Conservation (phyloP, 2,888 invertebrate genomes). For the Perithous albicinctus region DNA sequence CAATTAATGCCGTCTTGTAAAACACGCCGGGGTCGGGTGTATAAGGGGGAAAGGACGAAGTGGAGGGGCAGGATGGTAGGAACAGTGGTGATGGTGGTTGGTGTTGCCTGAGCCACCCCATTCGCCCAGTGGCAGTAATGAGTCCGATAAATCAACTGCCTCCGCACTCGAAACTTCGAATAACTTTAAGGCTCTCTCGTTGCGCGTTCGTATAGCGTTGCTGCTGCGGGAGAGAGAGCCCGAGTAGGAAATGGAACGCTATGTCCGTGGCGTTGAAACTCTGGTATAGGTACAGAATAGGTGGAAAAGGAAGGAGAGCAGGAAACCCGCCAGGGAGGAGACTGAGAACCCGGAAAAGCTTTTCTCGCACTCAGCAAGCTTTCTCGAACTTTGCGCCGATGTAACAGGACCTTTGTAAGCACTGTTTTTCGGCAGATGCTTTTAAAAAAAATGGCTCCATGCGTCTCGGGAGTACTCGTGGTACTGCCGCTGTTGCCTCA, state of each 20-base stretch:
- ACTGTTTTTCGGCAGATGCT: conserved; percentile 43
- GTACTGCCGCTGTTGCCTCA: conserved; percentile 25
- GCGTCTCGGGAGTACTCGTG: conserved; percentile 32
- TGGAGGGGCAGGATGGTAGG: conserved; percentile 56
- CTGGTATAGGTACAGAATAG: conserved; percentile 13
- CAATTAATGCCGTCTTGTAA: conserved; percentile 85
- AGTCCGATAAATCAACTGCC: conserved; percentile 85
- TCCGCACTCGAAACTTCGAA: conserved; percentile 83
- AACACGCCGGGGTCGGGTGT: conserved; percentile 81
- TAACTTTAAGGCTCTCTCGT: conserved; percentile 78
- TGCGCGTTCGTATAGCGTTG: conserved; percentile 52
- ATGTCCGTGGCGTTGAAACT: conserved; percentile 35
- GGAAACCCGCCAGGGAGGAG: conserved; percentile 3
- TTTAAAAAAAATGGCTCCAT: conserved; percentile 60
- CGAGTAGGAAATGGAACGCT: conserved; percentile 41
- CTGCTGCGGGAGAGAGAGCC: conserved; percentile 3
- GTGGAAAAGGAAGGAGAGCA: neutral
- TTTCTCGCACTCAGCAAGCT: conserved; percentile 44
- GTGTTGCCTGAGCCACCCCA: conserved; percentile 75
- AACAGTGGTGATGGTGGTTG: conserved; percentile 69
- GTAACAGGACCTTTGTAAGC: neutral
- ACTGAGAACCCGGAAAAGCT: conserved; percentile 53
- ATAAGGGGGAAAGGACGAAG: conserved; percentile 47
- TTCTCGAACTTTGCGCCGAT: conserved; percentile 44
- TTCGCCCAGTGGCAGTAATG: conserved; percentile 80